Base-by-base conservation (phyloP, 2,888 invertebrate species). In the Oscheius sp. region DNA sequence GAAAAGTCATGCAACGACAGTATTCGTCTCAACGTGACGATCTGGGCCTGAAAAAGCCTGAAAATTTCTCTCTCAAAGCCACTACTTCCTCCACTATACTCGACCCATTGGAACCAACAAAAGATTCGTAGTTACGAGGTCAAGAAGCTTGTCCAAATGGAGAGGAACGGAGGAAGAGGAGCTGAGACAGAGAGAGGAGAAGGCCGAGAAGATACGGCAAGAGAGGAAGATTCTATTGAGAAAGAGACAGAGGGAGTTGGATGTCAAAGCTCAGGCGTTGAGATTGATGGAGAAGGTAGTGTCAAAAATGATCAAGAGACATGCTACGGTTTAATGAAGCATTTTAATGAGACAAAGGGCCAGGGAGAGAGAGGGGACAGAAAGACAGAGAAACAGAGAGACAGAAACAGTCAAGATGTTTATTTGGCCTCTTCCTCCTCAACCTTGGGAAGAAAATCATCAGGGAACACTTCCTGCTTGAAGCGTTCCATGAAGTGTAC, bases 21-120 rank as follows among this genome's bases (percentile, higher is more conserved):
- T 74, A 21, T 76, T 71, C 68, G 73, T 73, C 60, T 75, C 73
- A 63, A 70, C 70, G 4, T 59, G 62, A 53, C 63, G 51, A 21
- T 51, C 37, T 10, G 47, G 35, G 29, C n/a, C 33, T 11, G 4
- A 11, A 35, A 32, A 11, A 35, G 60, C 35, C 33, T 21, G 33
- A 21, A 21, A 21, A 21, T 21, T 21, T 21, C 21, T 21, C 21
- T 21, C 21, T 21, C 21, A 21, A 21, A 21, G 21, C 21, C 93
- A 93, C 88, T 94, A 96, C 86, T 92, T 96, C 79, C 92, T 94
- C 91, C 93, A 94, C 55, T 99, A 99, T 90, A 96, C 96, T 48
- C 95, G 97, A 89, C 95, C 96, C 0, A 96, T 85, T 35, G 89
- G 89, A 42, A 88, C 86, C 13, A 82, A 60, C 76, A 89, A 88